Base-by-base conservation (phyloP, 1,140 invertebrate species). In the Magallana ariakensis region DNA sequence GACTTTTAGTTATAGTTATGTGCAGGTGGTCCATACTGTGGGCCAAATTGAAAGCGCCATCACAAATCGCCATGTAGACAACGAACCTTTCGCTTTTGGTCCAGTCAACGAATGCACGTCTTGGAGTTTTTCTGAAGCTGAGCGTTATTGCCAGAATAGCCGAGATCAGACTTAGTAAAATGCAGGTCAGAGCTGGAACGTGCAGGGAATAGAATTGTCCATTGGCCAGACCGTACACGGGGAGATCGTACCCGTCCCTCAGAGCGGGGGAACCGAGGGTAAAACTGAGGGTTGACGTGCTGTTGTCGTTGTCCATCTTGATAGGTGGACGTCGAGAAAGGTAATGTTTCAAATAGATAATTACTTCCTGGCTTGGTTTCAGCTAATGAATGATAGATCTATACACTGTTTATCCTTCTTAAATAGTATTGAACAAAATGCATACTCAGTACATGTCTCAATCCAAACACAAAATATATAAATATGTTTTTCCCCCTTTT, bases 21-120 rank as follows among this genome's bases (percentile, higher is more conserved):
- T 88, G 87, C 7, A 86, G 66, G 33, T 88, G 87, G 33, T 88
- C 87, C 82, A 88, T 33, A 5, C 85, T 84, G 56, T 88, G 87
- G 16, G 85, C 81, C 15, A 88, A n/a, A 54, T 88, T 88, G 54
- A 88, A 88, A 4, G 16, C 15, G 0, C 87, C 87, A 66, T 88
- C 87, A 80, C 87, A 88, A 15, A 88, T 56, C 6, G 87, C 87
- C 54, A 88, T 58, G 46, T 88, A 88, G 2, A 88, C 85, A 8
- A 88, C 80, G 80, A 88, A 88, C 33, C 87, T 46, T 66, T 88
- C 87, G 83, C 84, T 88, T 53, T 83, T 88, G 16, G 84, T 85
- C 87, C 87, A 88, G 8, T 33, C 13, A 46, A 88, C 85, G 15
- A 88, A 88, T 1, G 84, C 83, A 33, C n/a, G 22, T 11, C 15